These are phyloP conservation scores for Lucilia cuprina DNA, from an alignment of 1,140 invertebrate species.

Conservation along the genomic window DNA sequence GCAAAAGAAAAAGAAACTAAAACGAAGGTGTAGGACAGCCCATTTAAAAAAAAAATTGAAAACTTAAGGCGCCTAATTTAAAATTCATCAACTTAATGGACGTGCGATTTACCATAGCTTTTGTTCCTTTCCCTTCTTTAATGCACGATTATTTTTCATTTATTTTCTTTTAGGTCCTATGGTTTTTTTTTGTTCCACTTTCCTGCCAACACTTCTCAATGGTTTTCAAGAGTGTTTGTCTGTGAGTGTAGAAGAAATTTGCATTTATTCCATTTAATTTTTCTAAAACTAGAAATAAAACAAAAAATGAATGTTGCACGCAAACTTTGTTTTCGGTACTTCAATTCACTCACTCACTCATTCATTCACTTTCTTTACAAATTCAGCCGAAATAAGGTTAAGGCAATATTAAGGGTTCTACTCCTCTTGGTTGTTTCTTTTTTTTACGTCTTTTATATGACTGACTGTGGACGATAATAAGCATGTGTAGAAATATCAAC, in stretches of 20 bases:
- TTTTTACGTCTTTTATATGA: too few relatives aligned
- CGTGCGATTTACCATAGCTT: conserved; percentile 1
- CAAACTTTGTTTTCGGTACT: conserved; percentile 14
- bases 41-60: not conserved
- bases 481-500: not conserved
- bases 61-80: not conserved
- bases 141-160: not conserved
- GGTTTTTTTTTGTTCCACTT: not conserved
- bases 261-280: not conserved
- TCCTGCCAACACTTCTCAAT: not conserved
- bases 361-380: conserved; percentile 7
- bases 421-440: not conserved
- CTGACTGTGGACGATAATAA: not conserved
- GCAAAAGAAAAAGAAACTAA: not conserved
- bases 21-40: conserved; percentile 6
- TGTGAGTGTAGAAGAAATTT: not conserved
- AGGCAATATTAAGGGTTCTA: not conserved
- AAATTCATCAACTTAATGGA: conserved; percentile 1
- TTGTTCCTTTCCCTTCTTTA: not conserved
- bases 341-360: not conserved
- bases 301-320: not conserved
- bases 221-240: not conserved
- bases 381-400: not conserved
- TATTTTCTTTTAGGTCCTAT: not conserved
- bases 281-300: not conserved